Base-by-base conservation (phyloP, 2,797 vertebrate genomes). In the Mycteria americana region DNA sequence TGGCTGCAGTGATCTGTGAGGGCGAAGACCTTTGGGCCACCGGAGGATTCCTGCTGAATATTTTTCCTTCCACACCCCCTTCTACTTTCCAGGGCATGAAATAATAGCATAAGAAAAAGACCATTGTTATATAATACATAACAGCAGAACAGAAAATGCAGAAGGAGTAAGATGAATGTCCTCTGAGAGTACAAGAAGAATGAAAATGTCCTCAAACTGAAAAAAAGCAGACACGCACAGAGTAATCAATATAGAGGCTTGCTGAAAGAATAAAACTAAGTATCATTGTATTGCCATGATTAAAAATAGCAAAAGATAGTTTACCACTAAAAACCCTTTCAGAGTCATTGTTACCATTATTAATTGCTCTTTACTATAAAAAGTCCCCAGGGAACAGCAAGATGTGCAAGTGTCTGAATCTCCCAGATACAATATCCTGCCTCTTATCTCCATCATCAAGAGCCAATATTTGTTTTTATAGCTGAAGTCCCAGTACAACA, bases 311-410 rank as follows among this genome's bases (percentile, higher is more conserved):
- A 89, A 50, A 46, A 73, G 5, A 88, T 79, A 92, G 91, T 60
- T 45, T 19, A 85, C n/a, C 72, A 56, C 41, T 62, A 25, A 84
- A 94, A 60, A 4, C 43, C 60, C 46, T 83, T 86, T 53, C 3
- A 3, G 30, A 48, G 77, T 53, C 77, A 43, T 14, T 81, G 75
- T 48, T 25, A 18, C 53, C 64, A 50, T 10, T 84, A 89, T 84
- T 93, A 96, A 97, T 95, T 92, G 83, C 46, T 91, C 89, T 96
- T 93, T 85, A 50, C 43, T 82, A 13, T 62, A 80, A 96, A 27
- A 13, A 73, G 62, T 65, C 89, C 85, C 64, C 77, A 54, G 64
- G 90, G 95, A 59, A 70, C 45, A 25, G 31, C 4, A 65, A 77
- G 88, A 95, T 18, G 60, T 30, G 41, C 28, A 41, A 62, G 33